Evolutionary conservation across 2,113 vertebrate genomes (phyloP), one percentile per base, ranked within the genome.

Genomic region (Willisornis vidua): DNA sequence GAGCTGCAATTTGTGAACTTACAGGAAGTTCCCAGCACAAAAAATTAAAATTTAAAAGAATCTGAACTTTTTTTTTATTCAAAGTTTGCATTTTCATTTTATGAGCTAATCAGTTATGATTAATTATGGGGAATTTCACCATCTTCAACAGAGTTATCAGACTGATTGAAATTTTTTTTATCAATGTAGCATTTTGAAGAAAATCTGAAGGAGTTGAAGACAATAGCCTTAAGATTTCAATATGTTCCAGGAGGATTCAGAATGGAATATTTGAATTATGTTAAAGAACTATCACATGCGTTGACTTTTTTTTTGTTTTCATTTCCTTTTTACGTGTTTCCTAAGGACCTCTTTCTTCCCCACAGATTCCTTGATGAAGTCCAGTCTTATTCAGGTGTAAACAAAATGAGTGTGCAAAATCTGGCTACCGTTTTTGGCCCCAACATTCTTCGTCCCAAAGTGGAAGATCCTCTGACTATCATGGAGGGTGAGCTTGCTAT

Each of bases 401-500:
- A 99, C 97, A 99, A 99, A 98, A 99, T 99, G 99, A 99, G 99
- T 8, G 99, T 99, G 39, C 99, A 99, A 96, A 99, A 99, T 94
- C 96, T 99, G 94, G 99, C 99, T 31, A 99, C 99, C 0, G 99
- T 99, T 46, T 99, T 99, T 93, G 99, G 99, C 45, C 99, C 99
- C 43, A 99, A 99, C 72, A 99, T 99, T 77, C 94, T 99, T 87
- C 98, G 99, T 54, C 99, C 99, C 62, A 99, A 99, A 97, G 95
- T 99, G 35, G 99, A 99, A 97, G 99, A 99, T 96, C 99, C 99
- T 46, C 97, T 99, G 72, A 98, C 99, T 29, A 99, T 99, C 80
- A 99, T 99, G 99, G 99, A 99, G 96, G 99, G 99, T 99, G 85
- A 98, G 97, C 66, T 71, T 49, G 45, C 20, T 22, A 8, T 68